These are phyloP conservation scores for Holothuria glaberrima DNA, from an alignment of 35 echinoderm and acorn worm genomes.

Conservation along the genomic window DNA sequence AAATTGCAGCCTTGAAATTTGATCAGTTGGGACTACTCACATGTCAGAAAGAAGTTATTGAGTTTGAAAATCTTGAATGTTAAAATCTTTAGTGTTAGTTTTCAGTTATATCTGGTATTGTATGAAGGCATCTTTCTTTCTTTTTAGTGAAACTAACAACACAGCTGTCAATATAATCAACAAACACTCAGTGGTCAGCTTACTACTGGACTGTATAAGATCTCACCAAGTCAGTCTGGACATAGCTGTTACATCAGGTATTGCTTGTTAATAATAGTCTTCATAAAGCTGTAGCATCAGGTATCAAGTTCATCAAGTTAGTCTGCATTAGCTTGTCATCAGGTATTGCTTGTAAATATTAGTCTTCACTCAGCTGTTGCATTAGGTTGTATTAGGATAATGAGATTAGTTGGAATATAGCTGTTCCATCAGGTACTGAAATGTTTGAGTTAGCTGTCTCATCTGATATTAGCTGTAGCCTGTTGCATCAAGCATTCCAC, in stretches of 20 bases:
- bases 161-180: slow-evolving; percentile 90
- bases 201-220: slow-evolving; percentile 79
- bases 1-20: too few relatives aligned
- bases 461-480: too few relatives aligned
- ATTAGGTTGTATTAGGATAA: neutral
- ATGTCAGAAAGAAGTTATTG: too few relatives aligned
- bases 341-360: neutral
- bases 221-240: slow-evolving; percentile 67
- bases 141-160: slow-evolving; percentile 87
- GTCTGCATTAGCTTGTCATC: too few relatives aligned
- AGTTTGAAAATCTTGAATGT: too few relatives aligned
- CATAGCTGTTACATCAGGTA: slow-evolving; percentile 87
- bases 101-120: neutral
- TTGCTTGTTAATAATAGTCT: neutral
- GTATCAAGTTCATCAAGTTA: neutral
- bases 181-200: slow-evolving; percentile 70
- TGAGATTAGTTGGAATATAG: too few relatives aligned
- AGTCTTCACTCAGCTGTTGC: neutral
- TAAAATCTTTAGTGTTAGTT: neutral
- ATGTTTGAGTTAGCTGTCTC: too few relatives aligned
- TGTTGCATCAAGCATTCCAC: neutral
- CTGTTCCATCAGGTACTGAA: too few relatives aligned
- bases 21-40: too few relatives aligned
- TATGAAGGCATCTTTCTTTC: neutral
- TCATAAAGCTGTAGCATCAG: neutral